Conservation (phyloP, 2,888 invertebrate species). For the Microdon myrmicae region DNA sequence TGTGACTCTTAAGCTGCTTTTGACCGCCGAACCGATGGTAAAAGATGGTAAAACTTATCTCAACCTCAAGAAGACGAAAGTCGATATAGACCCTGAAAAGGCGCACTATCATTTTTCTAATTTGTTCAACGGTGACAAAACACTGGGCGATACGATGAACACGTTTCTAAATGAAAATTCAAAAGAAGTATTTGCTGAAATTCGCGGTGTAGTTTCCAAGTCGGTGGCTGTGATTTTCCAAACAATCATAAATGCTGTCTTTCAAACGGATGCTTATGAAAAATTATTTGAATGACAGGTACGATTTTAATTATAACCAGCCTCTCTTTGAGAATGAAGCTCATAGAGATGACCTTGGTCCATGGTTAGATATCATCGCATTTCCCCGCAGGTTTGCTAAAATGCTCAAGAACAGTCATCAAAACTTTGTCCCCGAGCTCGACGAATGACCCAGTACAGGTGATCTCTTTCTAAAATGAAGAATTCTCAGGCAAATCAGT, state of each 20-base stretch:
- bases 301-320: too few relatives aligned
- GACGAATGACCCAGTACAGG: too few relatives aligned
- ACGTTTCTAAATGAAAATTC: conserved; percentile 65
- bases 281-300: conserved; percentile 59
- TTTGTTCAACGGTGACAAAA: conserved; percentile 67
- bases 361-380: too few relatives aligned
- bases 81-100: conserved; percentile 31
- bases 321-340: too few relatives aligned
- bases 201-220: conserved; percentile 58
- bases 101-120: conserved; percentile 61
- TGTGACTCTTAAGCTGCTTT: conserved; percentile 30
- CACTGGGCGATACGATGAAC: conserved; percentile 64
- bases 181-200: conserved; percentile 61
- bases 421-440: too few relatives aligned
- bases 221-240: conserved; percentile 59
- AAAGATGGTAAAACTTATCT: conserved; percentile 51
- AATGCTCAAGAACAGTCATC: too few relatives aligned
- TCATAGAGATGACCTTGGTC: too few relatives aligned
- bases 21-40: conserved; percentile 40
- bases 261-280: conserved; percentile 59
- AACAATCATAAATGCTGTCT: conserved; percentile 58
- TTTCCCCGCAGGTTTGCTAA: too few relatives aligned
- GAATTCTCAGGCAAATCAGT: too few relatives aligned
- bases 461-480: too few relatives aligned
- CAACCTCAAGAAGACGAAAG: conserved; percentile 41